These are phyloP conservation scores for Danio tinwini DNA, from an alignment of 2,797 vertebrate genomes.

Conservation along the genomic window DNA sequence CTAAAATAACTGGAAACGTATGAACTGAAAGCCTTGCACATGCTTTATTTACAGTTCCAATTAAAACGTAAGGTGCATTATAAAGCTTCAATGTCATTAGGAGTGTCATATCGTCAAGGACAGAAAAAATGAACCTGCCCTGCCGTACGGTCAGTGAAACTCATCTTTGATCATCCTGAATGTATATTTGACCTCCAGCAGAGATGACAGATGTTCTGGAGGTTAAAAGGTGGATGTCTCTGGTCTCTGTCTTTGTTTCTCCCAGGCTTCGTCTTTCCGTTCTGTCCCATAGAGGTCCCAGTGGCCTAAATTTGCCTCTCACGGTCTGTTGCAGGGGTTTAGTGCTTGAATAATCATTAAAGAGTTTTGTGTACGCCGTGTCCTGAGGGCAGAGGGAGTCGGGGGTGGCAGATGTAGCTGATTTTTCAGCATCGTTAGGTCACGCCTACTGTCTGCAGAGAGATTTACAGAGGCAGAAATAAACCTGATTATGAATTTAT, in stretches of 20 bases:
- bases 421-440: not conserved
- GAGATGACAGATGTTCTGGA: constrained; percentile 4
- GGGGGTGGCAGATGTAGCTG: not conserved
- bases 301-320: constrained; percentile 12
- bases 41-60: no score
- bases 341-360: constrained; percentile 25
- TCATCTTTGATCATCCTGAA: constrained; percentile 3
- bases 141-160: not conserved
- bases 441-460: not conserved
- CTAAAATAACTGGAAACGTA: no score
- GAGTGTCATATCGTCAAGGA: not conserved
- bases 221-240: constrained; percentile 14
- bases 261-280: not conserved
- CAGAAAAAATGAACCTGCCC: not conserved
- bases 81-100: no score
- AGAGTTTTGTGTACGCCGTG: not conserved
- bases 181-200: not conserved
- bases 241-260: constrained; percentile 1
- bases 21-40: no score
- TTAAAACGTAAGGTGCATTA: no score
- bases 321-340: constrained; percentile 16
- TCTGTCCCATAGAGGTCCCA: not conserved
- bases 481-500: not conserved
- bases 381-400: not conserved
- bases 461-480: constrained; percentile 5